Percentiles rank a stretch among this genome's conserved stretches.
Conservation (phyloP, 2,888 invertebrate genomes). For the Heliconius cydno region DNA sequence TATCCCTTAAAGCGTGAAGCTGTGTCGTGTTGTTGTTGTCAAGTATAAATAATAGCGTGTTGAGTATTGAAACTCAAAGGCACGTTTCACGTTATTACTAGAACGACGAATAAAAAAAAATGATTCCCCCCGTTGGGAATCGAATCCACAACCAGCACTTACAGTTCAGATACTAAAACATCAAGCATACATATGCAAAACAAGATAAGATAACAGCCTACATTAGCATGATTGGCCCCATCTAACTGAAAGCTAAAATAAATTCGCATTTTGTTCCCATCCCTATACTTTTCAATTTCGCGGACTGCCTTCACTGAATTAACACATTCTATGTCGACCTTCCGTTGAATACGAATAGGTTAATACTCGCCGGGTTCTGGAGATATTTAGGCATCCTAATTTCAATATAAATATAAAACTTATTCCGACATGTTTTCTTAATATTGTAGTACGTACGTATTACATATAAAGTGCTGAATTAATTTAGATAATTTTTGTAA, state of each 20-base stretch:
- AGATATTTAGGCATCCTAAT: not conserved
- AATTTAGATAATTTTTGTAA: not conserved
- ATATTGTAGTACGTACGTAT: not conserved
- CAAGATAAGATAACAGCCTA: not conserved
- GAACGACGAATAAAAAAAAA: too few relatives aligned
- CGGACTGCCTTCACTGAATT: slow-evolving; percentile 37
- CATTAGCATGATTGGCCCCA: not conserved
- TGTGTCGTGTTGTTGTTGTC: too few relatives aligned
- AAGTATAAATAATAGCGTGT: too few relatives aligned
- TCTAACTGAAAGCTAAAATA: slow-evolving; percentile 8
- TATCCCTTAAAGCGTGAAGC: too few relatives aligned
- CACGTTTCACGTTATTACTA: too few relatives aligned
- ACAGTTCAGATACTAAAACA: too few relatives aligned
- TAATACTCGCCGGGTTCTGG: not conserved
- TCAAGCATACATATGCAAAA: not conserved
- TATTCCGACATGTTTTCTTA: not conserved
- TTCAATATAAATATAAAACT: not conserved
- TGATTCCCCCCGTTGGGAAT: too few relatives aligned
- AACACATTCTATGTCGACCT: slow-evolving; percentile 38
- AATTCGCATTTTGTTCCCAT: slow-evolving; percentile 28
- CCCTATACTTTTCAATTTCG: slow-evolving; percentile 35
- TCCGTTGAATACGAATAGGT: slow-evolving; percentile 35
- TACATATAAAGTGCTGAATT: not conserved
- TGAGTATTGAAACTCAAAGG: too few relatives aligned
- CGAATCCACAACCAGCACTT: too few relatives aligned